A percentile compares a stretch with the other conserved stretches of the same genome.
Evolutionary conservation across 2,888 invertebrate genomes (phyloP).

Genomic region (Cephus rjabovi): DNA sequence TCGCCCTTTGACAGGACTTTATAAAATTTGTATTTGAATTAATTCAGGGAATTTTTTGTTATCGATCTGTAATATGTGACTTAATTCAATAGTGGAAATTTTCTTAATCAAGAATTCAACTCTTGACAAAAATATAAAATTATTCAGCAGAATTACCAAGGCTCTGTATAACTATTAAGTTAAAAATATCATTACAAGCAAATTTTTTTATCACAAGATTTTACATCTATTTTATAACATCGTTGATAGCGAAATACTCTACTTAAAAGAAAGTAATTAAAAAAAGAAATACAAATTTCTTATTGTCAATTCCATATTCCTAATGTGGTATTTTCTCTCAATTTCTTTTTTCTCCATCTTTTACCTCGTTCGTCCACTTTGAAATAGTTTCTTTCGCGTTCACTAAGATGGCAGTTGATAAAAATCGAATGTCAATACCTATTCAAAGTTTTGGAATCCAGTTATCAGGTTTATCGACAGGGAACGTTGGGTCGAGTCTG

Average conservation of each 20-base stretch:
- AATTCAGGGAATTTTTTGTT: neutral
- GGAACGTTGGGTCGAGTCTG: neutral
- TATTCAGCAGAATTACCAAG: neutral
- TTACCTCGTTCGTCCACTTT: neutral
- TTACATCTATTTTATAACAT: too few relatives aligned
- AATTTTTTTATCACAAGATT: too few relatives aligned
- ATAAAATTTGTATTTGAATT: neutral
- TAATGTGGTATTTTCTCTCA: neutral
- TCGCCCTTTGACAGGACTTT: neutral
- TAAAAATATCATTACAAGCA: too few relatives aligned
- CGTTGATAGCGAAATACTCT: too few relatives aligned
- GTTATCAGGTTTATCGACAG: neutral
- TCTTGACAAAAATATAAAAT: neutral
- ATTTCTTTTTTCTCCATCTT: neutral
- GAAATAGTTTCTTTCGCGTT: neutral
- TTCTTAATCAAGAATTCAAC: neutral
- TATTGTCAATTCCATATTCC: neutral
- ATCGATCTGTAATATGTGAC: too few relatives aligned
- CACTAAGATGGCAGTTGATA: neutral
- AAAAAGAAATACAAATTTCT: too few relatives aligned
- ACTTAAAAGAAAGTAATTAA: too few relatives aligned
- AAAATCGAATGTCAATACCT: conserved; percentile 3
- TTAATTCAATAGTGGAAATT: too few relatives aligned
- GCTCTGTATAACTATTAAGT: neutral
- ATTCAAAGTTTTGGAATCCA: neutral